Percentiles rank a stretch among this genome's conserved stretches.
Conservation (phyloP, 2,888 invertebrate species). For the Anoplius nigerrimus region DNA sequence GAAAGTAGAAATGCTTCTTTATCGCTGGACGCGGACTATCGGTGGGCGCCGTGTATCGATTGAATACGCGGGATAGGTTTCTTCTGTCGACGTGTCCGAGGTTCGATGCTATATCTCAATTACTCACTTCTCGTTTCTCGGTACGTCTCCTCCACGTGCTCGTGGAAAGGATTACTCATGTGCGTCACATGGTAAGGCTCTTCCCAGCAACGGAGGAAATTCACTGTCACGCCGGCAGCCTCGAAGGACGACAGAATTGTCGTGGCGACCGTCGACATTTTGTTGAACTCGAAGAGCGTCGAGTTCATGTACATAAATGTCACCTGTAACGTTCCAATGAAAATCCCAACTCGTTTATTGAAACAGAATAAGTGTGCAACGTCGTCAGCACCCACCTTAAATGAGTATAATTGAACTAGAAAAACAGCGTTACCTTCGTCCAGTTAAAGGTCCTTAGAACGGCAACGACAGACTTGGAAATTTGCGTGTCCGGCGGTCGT, state of each 20-base stretch:
- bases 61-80: no score
- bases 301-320: conserved; percentile 89
- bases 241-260: conserved; percentile 86
- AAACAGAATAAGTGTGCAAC: no score
- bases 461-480: conserved; percentile 93
- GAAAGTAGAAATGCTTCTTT: no score
- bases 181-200: conserved; percentile 89
- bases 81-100: no score
- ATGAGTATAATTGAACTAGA: no score
- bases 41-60: no score
- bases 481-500: conserved; percentile 94
- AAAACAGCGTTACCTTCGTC: conserved; percentile 86
- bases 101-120: neutral
- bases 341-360: neutral
- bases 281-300: conserved; percentile 84
- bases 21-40: no score
- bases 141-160: conserved; percentile 88
- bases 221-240: conserved; percentile 83
- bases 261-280: conserved; percentile 80
- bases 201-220: conserved; percentile 80
- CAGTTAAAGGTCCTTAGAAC: conserved; percentile 91
- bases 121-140: conserved; percentile 91
- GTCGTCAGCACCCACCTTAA: no score
- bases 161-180: conserved; percentile 89
- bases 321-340: conserved; percentile 78